Evolutionary conservation across 1,140 invertebrate species (phyloP).

Genomic region (Armadillidium nasatum): DNA sequence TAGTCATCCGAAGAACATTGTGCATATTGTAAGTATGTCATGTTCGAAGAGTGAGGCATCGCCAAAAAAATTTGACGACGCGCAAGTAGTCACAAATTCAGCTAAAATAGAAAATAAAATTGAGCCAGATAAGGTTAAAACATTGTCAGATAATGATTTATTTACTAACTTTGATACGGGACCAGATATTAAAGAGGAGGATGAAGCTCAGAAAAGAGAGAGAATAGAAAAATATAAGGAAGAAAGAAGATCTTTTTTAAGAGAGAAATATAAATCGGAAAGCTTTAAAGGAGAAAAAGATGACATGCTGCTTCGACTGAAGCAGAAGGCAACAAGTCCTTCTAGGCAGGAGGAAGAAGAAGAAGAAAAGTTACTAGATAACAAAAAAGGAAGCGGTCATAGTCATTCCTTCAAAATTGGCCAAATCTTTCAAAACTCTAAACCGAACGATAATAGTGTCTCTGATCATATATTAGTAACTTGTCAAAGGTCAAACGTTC

Average conservation of each 20-base stretch:
- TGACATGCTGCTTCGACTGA: constrained; percentile 48
- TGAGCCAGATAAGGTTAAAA: neutral
- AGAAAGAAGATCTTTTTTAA: constrained; percentile 74
- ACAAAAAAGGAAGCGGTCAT: too few relatives aligned
- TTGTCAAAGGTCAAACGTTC: too few relatives aligned
- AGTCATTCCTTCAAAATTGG: too few relatives aligned
- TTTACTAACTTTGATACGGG: constrained; percentile 6
- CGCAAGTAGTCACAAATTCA: constrained; percentile 16
- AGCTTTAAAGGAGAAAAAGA: constrained; percentile 64
- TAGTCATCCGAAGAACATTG: neutral
- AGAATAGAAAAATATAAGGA: constrained; percentile 87
- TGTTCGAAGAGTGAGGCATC: constrained; percentile 8
- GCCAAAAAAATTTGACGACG: neutral
- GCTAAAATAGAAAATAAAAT: constrained; percentile 17
- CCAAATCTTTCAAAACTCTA: too few relatives aligned
- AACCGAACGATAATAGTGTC: too few relatives aligned
- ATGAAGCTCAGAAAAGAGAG: constrained; percentile 45
- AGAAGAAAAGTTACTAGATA: neutral
- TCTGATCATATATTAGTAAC: too few relatives aligned
- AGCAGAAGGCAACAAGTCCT: constrained; percentile 46
- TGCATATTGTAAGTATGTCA: neutral
- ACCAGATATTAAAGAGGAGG: constrained; percentile 11
- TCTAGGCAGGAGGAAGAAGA: constrained; percentile 31
- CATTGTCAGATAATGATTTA: constrained; percentile 9
- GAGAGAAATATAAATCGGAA: constrained; percentile 80